These are phyloP conservation scores for Panonychus citri DNA, from an alignment of 1,140 invertebrate species.

Conservation along the genomic window DNA sequence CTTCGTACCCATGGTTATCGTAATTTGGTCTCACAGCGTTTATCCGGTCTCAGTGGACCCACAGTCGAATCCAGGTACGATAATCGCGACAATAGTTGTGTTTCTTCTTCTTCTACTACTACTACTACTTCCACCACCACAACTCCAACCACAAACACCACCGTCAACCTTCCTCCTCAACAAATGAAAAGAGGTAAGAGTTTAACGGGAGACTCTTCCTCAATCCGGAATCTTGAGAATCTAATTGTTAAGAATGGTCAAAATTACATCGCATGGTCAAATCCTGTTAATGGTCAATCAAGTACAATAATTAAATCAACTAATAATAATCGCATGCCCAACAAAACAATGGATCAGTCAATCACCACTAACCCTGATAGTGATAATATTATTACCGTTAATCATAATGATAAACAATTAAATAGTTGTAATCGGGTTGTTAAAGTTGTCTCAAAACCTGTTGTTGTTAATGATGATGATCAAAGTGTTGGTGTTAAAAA, in stretches of 20 bases:
- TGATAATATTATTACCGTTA: not conserved
- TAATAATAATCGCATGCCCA: not conserved
- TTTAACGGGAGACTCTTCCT: not conserved
- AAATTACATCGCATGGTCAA: not conserved
- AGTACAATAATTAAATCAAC: not conserved
- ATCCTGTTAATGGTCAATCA: not conserved
- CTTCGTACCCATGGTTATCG: constrained; percentile 15
- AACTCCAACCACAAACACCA: not conserved
- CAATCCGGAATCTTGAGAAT: not conserved
- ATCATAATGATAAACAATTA: too few species aligned
- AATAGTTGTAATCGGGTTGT: too few species aligned
- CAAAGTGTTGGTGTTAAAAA: too few species aligned
- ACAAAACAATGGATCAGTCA: not conserved
- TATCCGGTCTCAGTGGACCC: not conserved
- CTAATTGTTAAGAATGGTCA: not conserved
- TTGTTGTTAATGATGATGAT: too few species aligned
- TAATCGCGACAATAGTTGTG: too few species aligned
- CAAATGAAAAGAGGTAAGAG: constrained; percentile 1
- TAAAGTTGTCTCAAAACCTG: too few species aligned
- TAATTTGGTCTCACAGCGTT: constrained; percentile 12
- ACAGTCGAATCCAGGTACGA: too few species aligned
- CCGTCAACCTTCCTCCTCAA: not conserved
- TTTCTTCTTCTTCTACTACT: not conserved
- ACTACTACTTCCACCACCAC: not conserved
- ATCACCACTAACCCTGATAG: not conserved